phyloP scores from a whole-genome alignment of 2,113 vertebrate genomes.

The Oncorhynchus masou region DNA sequence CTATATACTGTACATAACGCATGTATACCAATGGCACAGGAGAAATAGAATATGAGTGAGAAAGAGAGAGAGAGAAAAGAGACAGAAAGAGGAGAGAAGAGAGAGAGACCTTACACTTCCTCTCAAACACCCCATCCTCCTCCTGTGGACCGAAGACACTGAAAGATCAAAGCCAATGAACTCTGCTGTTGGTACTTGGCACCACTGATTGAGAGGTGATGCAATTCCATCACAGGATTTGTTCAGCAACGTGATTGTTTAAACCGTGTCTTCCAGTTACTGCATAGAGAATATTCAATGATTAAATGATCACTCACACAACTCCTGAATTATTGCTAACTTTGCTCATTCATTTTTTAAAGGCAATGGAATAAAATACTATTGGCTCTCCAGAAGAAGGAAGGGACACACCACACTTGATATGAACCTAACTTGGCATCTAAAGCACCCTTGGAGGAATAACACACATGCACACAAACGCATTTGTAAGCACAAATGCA shows the following conservation, averaged over 20 bases:
- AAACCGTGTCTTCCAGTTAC: background rate
- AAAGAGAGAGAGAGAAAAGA: background rate
- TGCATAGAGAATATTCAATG: background rate
- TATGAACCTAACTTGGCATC: background rate
- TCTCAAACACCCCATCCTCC: too few relatives aligned
- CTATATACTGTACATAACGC: too few relatives aligned
- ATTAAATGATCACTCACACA: background rate
- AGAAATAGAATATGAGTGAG: background rate
- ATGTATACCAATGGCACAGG: too few relatives aligned
- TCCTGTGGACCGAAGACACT: too few relatives aligned
- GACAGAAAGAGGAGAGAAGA: too few relatives aligned
- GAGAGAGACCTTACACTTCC: too few relatives aligned
- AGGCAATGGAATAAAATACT: background rate
- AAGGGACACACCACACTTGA: background rate
- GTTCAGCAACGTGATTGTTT: too few relatives aligned
- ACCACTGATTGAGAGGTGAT: too few relatives aligned
- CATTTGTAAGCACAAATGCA: background rate
- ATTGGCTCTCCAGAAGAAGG: background rate
- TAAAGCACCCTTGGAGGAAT: background rate
- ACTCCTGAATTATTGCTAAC: background rate
- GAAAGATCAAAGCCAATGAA: too few relatives aligned
- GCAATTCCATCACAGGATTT: too few relatives aligned
- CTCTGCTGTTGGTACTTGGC: too few relatives aligned
- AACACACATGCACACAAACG: background rate
- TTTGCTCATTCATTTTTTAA: background rate